Base-by-base conservation (phyloP, 2,797 vertebrate species). In the Protosalanx chinensis region DNA sequence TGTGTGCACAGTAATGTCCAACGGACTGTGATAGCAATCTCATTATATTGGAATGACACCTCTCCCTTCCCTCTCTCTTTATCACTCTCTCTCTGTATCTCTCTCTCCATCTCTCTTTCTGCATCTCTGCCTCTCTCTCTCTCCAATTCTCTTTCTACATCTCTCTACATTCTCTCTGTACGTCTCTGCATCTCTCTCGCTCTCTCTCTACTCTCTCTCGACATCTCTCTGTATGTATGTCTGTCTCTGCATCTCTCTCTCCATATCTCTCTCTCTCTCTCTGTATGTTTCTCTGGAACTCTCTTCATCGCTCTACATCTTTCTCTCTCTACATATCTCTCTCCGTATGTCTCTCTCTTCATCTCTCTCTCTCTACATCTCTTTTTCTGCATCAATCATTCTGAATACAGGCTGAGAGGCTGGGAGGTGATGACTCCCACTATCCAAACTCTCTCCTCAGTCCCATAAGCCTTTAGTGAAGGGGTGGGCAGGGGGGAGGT, bases 61-160 rank as follows among this genome's bases (percentile, higher is more conserved):
- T 23, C 12, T 53, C 49, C 49, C 37, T 51, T 10, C 30, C 29
- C 57, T 37, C 53, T 53, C 53, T 30, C 7, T 56, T 35, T 2
- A 5, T 16, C 18, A 37, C 33, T 15, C 10, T 59, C 80, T 84
- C 76, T 74, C 68, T 6, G 33, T 35, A 30, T 72, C 57, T 64
- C 27, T 13, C 2, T 27, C 70, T 32, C 6, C 20, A 15, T 66
- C 1, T 41, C 32, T 13, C 58, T 46, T 5, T 15, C 3, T 49
- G 57, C 29, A 49, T 58, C 30, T 27, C 23, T 27, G 23, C 23
- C 23, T 27, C 23, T 27, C 23, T 27, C 23, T 3, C 60, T 1
- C 60, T 29, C 5, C 16, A 23, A 18, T 1, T 41, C 5, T 3
- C 15, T 18, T 27, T 68, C 15, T 32, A 30, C 18, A 32, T 59